Conservation (phyloP, 1,140 invertebrate genomes). For the Drosophila burlai region DNA sequence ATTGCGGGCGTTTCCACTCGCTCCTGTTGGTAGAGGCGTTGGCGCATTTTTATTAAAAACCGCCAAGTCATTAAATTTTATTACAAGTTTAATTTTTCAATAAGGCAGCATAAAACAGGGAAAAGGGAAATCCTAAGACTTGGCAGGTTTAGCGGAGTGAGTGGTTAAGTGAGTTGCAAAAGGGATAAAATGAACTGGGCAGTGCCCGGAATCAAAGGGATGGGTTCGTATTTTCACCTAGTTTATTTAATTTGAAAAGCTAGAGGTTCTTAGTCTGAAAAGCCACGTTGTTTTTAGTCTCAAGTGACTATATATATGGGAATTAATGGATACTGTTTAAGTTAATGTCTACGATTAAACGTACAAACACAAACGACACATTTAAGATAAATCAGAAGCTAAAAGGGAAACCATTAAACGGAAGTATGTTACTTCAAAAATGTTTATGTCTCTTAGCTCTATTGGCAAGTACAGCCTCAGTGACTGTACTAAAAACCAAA, state of each 20-base stretch:
- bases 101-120: slow-evolving; percentile 53
- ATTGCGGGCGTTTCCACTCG: slow-evolving; percentile 58
- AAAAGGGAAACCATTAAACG: not conserved
- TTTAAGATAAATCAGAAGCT: not conserved
- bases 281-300: too few relatives aligned
- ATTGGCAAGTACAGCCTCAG: too few relatives aligned
- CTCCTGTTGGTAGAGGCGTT: slow-evolving; percentile 20
- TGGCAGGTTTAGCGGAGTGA: slow-evolving; percentile 1
- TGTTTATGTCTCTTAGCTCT: too few relatives aligned
- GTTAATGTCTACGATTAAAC: not conserved
- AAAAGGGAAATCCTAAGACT: slow-evolving; percentile 14
- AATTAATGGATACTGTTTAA: not conserved
- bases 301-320: not conserved
- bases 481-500: too few relatives aligned
- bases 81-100: slow-evolving; percentile 83
- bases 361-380: not conserved
- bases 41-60: slow-evolving; percentile 70
- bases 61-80: slow-evolving; percentile 83
- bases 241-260: slow-evolving; percentile 13
- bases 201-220: not conserved
- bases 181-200: slow-evolving; percentile 5
- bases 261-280: not conserved
- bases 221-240: slow-evolving; percentile 11
- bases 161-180: slow-evolving; percentile 18
- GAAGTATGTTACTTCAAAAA: too few relatives aligned